Evolutionary conservation across 2,113 vertebrate genomes (phyloP), one percentile per base, ranked within the genome.

Genomic region (Maccullochella peelii): DNA sequence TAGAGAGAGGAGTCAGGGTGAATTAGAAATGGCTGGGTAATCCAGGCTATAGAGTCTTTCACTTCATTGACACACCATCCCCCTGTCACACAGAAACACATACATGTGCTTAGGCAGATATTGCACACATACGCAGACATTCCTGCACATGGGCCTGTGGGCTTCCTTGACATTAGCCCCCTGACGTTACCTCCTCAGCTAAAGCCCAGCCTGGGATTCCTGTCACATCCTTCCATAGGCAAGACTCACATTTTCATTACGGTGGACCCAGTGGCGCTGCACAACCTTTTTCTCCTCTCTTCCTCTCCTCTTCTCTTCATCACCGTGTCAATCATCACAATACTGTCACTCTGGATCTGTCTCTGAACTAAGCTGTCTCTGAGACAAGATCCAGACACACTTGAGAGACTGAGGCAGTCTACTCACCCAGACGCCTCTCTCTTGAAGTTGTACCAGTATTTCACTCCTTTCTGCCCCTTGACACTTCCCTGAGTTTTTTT

Each of bases 281-380:
- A 68, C 90, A 94, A 94, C 94, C 93, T 93, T 95, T 91, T 90
- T 87, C 85, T 89, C 77, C 77, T 88, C 86, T 57, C 88, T 88
- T 85, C 86, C 81, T 89, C 87, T 72, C 76, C 84, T 87, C 59
- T 77, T 82, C 83, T 65, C 87, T 88, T 86, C 81, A 77, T 88
- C 79, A 78, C 80, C 10, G 16, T 79, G 93, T 90, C 89, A 91
- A 88, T 94, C 94, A 93, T 92, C 69, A 68, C 80, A 80, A 62
- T 33, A 79, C 88, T 92, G 94, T 94, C 95, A 94, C 84, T 87
- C 79, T 25, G 61, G 80, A 93, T 93, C 86, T 80, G 61, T 92
- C 89, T 92, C 81, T 75, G 83, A 91, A 86, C 90, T 86, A 86
- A 88, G 88, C 84, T 66, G 77, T 84, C 90, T 91, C 88, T 66